Percentiles rank a stretch among this genome's conserved stretches.
These are phyloP conservation scores for Griposia aprilina DNA, from an alignment of 2,888 invertebrate species.

Conservation along the genomic window DNA sequence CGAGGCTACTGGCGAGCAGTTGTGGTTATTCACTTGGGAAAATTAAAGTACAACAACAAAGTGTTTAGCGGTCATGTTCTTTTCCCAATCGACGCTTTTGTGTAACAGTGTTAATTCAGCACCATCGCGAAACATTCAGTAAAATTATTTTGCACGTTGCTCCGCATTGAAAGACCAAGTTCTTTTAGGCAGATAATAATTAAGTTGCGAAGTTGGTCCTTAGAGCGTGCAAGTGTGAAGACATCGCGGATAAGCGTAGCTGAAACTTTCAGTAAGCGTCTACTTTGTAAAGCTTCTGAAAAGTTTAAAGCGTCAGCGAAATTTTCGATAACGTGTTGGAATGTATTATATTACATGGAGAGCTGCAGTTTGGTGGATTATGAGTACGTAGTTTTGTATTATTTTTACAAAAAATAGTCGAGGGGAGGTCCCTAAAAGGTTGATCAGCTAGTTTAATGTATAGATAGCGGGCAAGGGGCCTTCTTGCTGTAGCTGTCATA, in stretches of 20 bases:
- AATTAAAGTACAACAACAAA: not conserved
- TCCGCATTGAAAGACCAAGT: constrained; percentile 3
- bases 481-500: not conserved
- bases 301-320: constrained; percentile 37
- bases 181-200: constrained; percentile 38
- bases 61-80: not conserved
- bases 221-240: constrained; percentile 34
- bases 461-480: not conserved
- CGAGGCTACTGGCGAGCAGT: too few species aligned
- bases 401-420: not conserved
- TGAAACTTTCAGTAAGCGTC: constrained; percentile 38
- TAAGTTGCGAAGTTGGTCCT: constrained; percentile 51
- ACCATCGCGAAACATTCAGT: not conserved
- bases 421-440: not conserved
- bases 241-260: constrained; percentile 15
- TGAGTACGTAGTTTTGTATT: not conserved
- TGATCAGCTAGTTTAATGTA: not conserved
- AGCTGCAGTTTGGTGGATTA: not conserved
- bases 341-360: not conserved
- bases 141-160: not conserved
- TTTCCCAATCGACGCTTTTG: not conserved
- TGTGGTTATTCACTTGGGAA: too few species aligned
- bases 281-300: constrained; percentile 18
- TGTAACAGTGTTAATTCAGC: not conserved
- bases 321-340: not conserved